Conservation (phyloP, 2,113 vertebrate genomes). For the Halcyon malimbica region DNA sequence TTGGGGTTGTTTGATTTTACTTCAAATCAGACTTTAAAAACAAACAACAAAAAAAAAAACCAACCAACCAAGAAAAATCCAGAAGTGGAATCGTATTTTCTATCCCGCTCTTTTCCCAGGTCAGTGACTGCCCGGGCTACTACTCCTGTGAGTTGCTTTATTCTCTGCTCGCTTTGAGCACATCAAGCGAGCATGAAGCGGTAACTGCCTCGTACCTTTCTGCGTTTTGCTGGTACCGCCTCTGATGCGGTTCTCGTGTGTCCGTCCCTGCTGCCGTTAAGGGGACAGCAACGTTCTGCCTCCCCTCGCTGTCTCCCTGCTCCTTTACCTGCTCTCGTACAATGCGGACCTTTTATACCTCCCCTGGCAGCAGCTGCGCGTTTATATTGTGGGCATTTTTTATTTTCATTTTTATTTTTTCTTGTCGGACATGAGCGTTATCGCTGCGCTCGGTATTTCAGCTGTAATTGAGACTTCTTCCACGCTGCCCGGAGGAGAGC, state of each 20-base stretch:
- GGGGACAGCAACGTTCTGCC: fast-evolving
- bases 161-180: too few species aligned
- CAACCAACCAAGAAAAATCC: too few species aligned
- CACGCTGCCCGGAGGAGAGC: background rate
- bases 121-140: background rate
- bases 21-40: background rate
- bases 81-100: background rate
- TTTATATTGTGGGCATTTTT: too few species aligned
- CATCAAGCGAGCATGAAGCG: background rate
- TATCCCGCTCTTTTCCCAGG: background rate
- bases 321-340: background rate
- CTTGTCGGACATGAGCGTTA: background rate
- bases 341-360: fast-evolving
- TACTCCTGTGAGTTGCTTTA: background rate
- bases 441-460: fast-evolving
- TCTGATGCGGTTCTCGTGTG: fast-evolving
- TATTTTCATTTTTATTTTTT: too few species aligned
- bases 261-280: fast-evolving
- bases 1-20: background rate
- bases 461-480: too few species aligned
- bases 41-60: background rate
- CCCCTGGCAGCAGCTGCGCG: background rate
- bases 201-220: fast-evolving
- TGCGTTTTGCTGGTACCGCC: fast-evolving
- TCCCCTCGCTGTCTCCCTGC: background rate